Conservation (phyloP, 1,140 invertebrate species). For the Drosophila sp. region DNA sequence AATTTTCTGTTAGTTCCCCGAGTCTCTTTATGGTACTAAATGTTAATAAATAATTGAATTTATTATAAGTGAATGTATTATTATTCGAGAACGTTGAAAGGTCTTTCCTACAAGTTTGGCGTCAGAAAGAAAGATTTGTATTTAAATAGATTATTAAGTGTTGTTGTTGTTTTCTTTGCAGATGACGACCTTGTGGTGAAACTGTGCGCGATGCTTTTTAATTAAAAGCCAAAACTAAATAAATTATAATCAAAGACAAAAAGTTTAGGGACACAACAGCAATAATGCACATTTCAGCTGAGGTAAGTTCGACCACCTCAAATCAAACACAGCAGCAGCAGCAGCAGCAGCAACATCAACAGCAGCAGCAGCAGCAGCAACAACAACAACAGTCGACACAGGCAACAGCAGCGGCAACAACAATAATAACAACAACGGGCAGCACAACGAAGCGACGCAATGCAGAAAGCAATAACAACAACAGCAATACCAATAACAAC, state of each 20-base stretch:
- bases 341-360: slow-evolving; percentile 78
- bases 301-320: slow-evolving; percentile 88
- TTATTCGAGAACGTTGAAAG: no score
- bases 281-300: slow-evolving; percentile 89
- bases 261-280: slow-evolving; percentile 37
- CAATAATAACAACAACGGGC: slow-evolving; percentile 65
- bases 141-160: no score
- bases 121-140: no score
- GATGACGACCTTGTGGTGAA: slow-evolving; percentile 23
- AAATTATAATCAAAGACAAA: not conserved
- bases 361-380: slow-evolving; percentile 62
- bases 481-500: slow-evolving; percentile 55
- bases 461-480: slow-evolving; percentile 58
- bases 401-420: slow-evolving; percentile 43
- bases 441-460: slow-evolving; percentile 64
- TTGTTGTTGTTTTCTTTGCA: slow-evolving; percentile 11
- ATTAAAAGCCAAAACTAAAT: not conserved
- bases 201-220: slow-evolving; percentile 3
- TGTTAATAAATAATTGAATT: no score
- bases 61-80: no score
- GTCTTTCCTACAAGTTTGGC: no score
- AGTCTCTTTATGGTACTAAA: no score
- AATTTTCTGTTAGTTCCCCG: no score
- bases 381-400: slow-evolving; percentile 49
- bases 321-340: slow-evolving; percentile 72